Percentiles rank a stretch among this genome's conserved stretches.
Evolutionary conservation across 2,888 invertebrate species (phyloP).

Genomic region (Tolmerus cingulatus): DNA sequence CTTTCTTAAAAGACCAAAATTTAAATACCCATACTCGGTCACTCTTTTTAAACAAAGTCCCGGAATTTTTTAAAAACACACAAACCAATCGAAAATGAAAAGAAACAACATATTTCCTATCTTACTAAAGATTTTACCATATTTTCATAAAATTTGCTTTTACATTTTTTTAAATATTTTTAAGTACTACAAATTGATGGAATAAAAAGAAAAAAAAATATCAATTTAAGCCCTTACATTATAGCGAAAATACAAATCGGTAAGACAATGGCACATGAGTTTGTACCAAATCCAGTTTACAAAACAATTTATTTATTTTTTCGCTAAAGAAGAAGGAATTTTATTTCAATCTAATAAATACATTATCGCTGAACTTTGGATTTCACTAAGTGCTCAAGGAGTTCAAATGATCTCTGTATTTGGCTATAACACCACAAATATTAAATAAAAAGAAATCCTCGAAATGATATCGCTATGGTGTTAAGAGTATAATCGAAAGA

Average conservation of each 20-base stretch:
- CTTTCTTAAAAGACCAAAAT: background rate
- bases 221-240: background rate
- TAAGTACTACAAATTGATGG: background rate
- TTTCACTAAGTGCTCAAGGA: background rate
- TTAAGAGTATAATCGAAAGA: background rate
- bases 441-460: background rate
- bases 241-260: background rate
- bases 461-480: background rate
- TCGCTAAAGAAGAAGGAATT: background rate
- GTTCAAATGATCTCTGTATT: background rate
- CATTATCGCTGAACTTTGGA: background rate
- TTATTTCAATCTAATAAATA: background rate
- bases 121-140: background rate
- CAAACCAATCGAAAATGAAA: background rate
- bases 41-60: background rate
- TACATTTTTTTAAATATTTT: background rate
- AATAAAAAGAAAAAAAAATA: background rate
- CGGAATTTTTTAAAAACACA: background rate
- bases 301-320: background rate
- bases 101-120: background rate
- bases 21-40: background rate
- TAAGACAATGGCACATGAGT: background rate
- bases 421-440: background rate
- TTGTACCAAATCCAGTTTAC: background rate
- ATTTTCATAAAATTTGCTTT: background rate